A percentile compares a stretch with the other conserved stretches of the same genome.
These are phyloP conservation scores for Cheirogaleus medius DNA, from an alignment of 2,113 vertebrate species.

Conservation along the genomic window DNA sequence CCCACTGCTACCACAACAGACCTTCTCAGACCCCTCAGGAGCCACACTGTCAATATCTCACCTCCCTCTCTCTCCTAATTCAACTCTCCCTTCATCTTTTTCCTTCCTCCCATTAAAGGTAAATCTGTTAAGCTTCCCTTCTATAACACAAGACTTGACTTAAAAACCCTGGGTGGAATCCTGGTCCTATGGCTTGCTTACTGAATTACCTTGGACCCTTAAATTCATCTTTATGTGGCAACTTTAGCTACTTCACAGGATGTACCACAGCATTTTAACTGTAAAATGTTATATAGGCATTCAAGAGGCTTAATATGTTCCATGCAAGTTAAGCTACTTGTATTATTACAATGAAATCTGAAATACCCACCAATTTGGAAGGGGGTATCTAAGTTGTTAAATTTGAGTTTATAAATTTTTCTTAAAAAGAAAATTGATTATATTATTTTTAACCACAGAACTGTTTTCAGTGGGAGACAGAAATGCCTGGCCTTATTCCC, in stretches of 20 bases:
- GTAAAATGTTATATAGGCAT: neutral
- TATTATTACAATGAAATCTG: neutral
- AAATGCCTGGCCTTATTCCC: neutral
- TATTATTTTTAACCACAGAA: neutral
- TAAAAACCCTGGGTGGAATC: neutral
- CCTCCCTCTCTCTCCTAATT: neutral
- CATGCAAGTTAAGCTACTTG: neutral
- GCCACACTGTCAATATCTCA: neutral
- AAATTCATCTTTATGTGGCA: neutral
- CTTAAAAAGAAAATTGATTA: constrained; percentile 6
- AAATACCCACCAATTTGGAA: neutral
- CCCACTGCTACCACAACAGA: neutral
- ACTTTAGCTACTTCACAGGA: constrained; percentile 23
- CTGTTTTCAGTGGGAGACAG: neutral
- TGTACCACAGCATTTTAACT: neutral
- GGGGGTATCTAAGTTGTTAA: neutral
- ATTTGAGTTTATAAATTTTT: constrained; percentile 11
- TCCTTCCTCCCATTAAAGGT: neutral
- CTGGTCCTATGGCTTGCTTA: neutral
- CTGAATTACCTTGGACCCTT: neutral
- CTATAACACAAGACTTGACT: neutral
- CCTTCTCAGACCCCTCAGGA: neutral
- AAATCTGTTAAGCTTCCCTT: neutral
- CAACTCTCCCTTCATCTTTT: neutral
- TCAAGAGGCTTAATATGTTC: neutral